A percentile compares a stretch with the other conserved stretches of the same genome.
Evolutionary conservation across 2,113 vertebrate genomes (phyloP).

Genomic region (Acinonyx jubatus): DNA sequence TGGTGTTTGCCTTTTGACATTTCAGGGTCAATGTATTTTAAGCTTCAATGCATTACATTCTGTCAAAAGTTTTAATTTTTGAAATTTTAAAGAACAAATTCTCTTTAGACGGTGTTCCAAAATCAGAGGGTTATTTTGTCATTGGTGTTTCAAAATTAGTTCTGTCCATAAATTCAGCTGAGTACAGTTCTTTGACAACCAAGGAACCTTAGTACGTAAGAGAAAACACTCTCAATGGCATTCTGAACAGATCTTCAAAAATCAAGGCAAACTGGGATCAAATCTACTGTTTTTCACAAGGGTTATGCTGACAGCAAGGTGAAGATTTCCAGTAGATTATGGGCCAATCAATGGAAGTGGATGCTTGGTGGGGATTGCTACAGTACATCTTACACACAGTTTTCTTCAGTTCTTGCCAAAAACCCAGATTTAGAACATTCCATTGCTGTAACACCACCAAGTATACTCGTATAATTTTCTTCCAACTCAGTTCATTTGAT

Average conservation of each 20-base stretch:
- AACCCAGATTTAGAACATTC: neutral
- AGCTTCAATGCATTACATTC: neutral
- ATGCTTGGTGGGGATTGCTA: neutral
- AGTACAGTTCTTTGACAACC: conserved; percentile 7
- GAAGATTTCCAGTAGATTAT: neutral
- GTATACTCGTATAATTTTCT: neutral
- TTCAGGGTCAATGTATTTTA: conserved; percentile 23
- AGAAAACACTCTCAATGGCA: neutral
- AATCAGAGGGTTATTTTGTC: neutral
- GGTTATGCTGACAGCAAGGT: neutral
- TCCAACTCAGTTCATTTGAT: neutral
- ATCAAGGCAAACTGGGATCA: conserved; percentile 3
- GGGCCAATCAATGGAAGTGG: neutral
- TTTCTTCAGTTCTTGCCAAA: conserved; percentile 39
- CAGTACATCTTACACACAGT: neutral
- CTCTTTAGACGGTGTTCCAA: neutral
- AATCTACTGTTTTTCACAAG: neutral
- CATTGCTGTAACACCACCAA: neutral
- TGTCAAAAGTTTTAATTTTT: neutral
- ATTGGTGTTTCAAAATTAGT: neutral
- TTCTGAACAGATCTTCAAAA: conserved; percentile 42
- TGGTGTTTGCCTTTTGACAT: neutral
- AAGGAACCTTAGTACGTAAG: neutral
- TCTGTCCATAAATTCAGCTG: neutral
- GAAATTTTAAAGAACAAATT: neutral